Evolutionary conservation across 2,888 invertebrate species (phyloP).

Genomic region (Cryptus viduatorius): DNA sequence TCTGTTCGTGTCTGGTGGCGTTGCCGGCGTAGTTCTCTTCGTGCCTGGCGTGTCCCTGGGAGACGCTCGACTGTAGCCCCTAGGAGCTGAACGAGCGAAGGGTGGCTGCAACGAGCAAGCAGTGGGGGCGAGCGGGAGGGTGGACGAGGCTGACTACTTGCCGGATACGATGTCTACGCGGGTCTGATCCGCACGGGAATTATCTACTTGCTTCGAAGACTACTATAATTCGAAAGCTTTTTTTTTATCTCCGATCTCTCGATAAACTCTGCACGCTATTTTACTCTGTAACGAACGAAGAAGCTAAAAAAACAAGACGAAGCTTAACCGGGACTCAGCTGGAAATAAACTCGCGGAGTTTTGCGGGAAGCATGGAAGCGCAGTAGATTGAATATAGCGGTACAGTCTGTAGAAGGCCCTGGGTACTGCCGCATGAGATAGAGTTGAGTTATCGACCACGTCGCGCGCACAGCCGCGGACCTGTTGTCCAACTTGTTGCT

Average conservation of each 20-base stretch:
- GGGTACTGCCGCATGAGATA: conserved; percentile 63
- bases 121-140: conserved; percentile 26
- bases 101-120: conserved; percentile 66
- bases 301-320: too few species aligned
- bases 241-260: too few species aligned
- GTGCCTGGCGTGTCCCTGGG: conserved; percentile 55
- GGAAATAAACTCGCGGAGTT: background rate
- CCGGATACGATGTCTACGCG: background rate
- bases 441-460: conserved; percentile 79
- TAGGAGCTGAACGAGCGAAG: conserved; percentile 34
- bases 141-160: conserved; percentile 9
- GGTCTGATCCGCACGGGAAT: conserved; percentile 6
- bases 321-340: too few species aligned
- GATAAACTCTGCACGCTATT: too few species aligned
- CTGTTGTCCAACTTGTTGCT: conserved; percentile 85
- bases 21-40: conserved; percentile 43
- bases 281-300: too few species aligned
- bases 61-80: conserved; percentile 45
- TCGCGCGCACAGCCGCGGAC: conserved; percentile 75
- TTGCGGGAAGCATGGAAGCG: background rate
- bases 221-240: background rate
- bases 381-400: background rate
- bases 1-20: conserved; percentile 43
- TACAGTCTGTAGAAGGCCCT: conserved; percentile 21
- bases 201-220: conserved; percentile 8